A percentile compares a stretch with the other conserved stretches of the same genome.
phyloP scores from a whole-genome alignment of 1,140 invertebrate genomes.

The Cydia splendana region DNA sequence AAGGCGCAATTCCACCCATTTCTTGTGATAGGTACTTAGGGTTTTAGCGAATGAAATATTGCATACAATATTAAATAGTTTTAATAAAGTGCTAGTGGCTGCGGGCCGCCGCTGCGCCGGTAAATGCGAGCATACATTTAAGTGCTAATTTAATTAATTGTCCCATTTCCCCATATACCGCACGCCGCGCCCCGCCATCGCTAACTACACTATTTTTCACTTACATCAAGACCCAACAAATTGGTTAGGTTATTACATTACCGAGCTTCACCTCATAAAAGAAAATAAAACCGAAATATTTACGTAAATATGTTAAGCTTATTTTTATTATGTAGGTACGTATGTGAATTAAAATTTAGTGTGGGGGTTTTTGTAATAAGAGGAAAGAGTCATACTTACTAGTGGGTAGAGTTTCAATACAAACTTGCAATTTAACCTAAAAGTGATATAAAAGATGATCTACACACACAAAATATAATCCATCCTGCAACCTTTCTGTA shows the following conservation, averaged over 20 bases:
- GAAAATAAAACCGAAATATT: conserved; percentile 39
- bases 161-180: conserved; percentile 64
- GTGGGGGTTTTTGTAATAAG: not conserved
- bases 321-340: not conserved
- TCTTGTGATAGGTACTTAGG: not conserved
- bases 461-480: no score
- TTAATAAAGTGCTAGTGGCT: conserved; percentile 61
- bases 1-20: not conserved
- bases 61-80: conserved; percentile 63
- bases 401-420: not conserved
- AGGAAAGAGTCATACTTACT: no score
- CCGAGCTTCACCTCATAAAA: conserved; percentile 44
- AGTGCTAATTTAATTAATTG: conserved; percentile 77
- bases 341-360: not conserved
- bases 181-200: conserved; percentile 39
- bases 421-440: not conserved
- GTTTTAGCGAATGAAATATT: not conserved
- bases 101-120: conserved; percentile 41
- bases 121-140: conserved; percentile 61
- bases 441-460: not conserved
- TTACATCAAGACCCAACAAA: conserved; percentile 65
- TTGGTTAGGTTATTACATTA: conserved; percentile 56
- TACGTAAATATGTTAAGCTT: conserved; percentile 33
- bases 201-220: conserved; percentile 69
- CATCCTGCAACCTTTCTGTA: no score